Conservation (phyloP, 2,888 invertebrate genomes). For the Agonopterix alstromeriana region DNA sequence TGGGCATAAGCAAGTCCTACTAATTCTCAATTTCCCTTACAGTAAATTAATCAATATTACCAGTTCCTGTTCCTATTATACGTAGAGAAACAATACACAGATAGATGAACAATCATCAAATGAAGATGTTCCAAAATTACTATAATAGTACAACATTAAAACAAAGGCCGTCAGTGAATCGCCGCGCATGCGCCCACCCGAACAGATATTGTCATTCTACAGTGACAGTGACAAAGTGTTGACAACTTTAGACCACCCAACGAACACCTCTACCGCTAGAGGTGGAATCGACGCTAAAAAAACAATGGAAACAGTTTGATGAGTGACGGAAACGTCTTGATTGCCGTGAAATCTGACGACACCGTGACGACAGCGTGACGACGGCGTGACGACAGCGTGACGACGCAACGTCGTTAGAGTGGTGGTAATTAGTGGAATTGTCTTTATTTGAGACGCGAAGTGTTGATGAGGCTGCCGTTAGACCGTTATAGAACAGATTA, state of each 20-base stretch:
- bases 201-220: not conserved
- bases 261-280: not conserved
- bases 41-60: too few species aligned
- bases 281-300: not conserved
- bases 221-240: slow-evolving; percentile 10
- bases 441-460: too few species aligned
- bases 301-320: slow-evolving; percentile 1
- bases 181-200: not conserved
- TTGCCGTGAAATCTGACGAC: slow-evolving; percentile 7
- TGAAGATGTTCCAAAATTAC: slow-evolving; percentile 5
- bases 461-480: too few species aligned
- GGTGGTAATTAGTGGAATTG: slow-evolving; percentile 10
- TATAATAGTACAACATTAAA: too few species aligned
- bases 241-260: slow-evolving; percentile 5
- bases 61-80: not conserved
- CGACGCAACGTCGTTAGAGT: too few species aligned
- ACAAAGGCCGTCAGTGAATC: too few species aligned
- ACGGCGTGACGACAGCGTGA: slow-evolving; percentile 13
- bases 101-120: slow-evolving; percentile 1
- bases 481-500: too few species aligned
- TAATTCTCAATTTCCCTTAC: too few species aligned
- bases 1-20: too few species aligned
- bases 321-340: slow-evolving; percentile 8
- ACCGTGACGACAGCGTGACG: slow-evolving; percentile 22
- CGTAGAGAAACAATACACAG: not conserved